phyloP scores from a whole-genome alignment of 2,888 invertebrate genomes.

The Caenorhabditis angaria region DNA sequence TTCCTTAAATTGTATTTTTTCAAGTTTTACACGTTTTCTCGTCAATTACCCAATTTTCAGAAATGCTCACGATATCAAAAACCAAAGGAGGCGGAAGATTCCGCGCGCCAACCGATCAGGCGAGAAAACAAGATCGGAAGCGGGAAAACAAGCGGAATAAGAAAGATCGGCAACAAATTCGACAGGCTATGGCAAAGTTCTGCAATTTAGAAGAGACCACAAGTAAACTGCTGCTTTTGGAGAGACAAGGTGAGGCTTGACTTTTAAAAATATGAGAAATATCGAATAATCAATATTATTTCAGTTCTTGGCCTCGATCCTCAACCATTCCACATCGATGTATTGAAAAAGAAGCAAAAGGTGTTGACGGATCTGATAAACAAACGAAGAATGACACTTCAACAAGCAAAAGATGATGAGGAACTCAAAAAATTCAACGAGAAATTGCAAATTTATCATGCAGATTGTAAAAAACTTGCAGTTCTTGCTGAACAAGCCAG shows the following conservation, averaged over 20 bases:
- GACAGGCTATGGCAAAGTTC: slow-evolving; percentile 55
- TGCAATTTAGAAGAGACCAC: slow-evolving; percentile 55
- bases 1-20: background rate
- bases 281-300: slow-evolving; percentile 16
- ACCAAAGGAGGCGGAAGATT: slow-evolving; percentile 54
- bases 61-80: slow-evolving; percentile 48
- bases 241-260: slow-evolving; percentile 46
- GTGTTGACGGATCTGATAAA: slow-evolving; percentile 46
- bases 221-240: slow-evolving; percentile 45
- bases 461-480: slow-evolving; percentile 38
- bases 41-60: background rate
- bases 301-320: slow-evolving; percentile 55
- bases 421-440: slow-evolving; percentile 49
- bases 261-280: background rate
- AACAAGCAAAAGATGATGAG: slow-evolving; percentile 46
- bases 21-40: background rate
- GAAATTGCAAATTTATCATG: slow-evolving; percentile 41
- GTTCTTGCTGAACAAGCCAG: slow-evolving; percentile 49
- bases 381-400: slow-evolving; percentile 34
- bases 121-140: slow-evolving; percentile 51
- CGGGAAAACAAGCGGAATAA: slow-evolving; percentile 57
- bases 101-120: slow-evolving; percentile 56
- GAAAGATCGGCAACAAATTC: slow-evolving; percentile 51
- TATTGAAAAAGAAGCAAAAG: slow-evolving; percentile 54
- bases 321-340: slow-evolving; percentile 52